Conservation (phyloP, 2,888 invertebrate species). For the Calameuta idolon region DNA sequence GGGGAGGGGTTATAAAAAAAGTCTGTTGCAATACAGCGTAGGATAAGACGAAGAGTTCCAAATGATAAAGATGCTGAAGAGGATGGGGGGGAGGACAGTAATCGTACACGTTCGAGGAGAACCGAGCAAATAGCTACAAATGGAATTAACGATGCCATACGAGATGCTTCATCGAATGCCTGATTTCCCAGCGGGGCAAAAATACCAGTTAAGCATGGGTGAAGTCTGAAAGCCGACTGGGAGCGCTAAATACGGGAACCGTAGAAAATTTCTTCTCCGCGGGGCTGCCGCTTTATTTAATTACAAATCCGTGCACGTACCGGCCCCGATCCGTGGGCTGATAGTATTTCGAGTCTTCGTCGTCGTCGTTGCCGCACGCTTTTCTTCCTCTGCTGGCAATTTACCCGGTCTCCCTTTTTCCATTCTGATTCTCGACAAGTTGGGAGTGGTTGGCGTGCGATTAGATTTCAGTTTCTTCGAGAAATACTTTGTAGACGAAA, state of each 20-base stretch:
- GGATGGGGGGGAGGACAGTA: background rate
- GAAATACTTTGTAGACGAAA: background rate
- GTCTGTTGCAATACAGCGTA: background rate
- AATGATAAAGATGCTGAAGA: background rate
- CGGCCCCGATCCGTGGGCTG: conserved; percentile 8
- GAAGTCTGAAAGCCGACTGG: background rate
- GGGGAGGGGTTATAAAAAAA: background rate
- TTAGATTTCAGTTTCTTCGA: background rate
- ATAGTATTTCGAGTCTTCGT: background rate
- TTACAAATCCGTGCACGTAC: conserved; percentile 36
- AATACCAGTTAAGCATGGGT: conserved; percentile 48
- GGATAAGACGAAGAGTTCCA: background rate
- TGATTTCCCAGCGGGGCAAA: conserved; percentile 56
- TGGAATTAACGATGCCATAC: conserved; percentile 51
- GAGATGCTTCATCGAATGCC: conserved; percentile 50
- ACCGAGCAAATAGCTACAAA: conserved; percentile 49
- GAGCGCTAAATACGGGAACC: conserved; percentile 34
- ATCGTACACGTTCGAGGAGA: background rate
- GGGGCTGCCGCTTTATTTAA: conserved; percentile 31
- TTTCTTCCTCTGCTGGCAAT: background rate
- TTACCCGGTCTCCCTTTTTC: background rate
- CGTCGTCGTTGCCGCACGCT: background rate
- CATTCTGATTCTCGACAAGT: background rate
- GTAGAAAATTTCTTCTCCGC: conserved; percentile 30
- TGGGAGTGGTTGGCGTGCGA: background rate